A percentile compares a stretch with the other conserved stretches of the same genome.
phyloP scores from a whole-genome alignment of 2,797 vertebrate species.

The Phaenicophaeus curvirostris region DNA sequence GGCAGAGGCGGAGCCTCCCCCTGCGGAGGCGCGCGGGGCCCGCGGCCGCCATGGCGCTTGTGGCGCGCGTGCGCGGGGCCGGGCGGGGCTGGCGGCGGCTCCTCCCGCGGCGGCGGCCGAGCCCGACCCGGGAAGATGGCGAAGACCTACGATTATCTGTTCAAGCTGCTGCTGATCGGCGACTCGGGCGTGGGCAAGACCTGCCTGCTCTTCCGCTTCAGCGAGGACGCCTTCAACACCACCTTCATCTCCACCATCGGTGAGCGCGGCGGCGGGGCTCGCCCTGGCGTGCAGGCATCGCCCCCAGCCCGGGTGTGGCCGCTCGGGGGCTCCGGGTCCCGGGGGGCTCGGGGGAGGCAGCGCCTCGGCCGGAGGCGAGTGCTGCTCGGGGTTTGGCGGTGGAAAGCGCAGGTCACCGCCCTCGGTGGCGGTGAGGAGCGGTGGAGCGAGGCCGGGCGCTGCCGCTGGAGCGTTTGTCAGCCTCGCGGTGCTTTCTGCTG shows the following conservation, averaged over 20 bases:
- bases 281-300: too few species aligned
- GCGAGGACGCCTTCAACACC: slow-evolving; percentile 96
- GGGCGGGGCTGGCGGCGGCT: neutral
- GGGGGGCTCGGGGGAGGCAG: neutral
- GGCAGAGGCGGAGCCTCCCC: too few species aligned
- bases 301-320: too few species aligned
- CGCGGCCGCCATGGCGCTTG: too few species aligned
- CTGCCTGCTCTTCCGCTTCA: slow-evolving; percentile 95
- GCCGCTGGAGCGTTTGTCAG: too few species aligned
- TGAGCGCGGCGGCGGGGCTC: slow-evolving; percentile 62
- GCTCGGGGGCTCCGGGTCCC: too few species aligned
- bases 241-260: slow-evolving; percentile 99
- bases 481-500: neutral
- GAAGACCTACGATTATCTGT: slow-evolving; percentile 98
- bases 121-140: slow-evolving; percentile 85
- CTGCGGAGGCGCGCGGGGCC: too few species aligned
- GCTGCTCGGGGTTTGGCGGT: neutral
- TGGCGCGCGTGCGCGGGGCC: too few species aligned
- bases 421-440: neutral
- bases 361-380: neutral
- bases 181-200: slow-evolving; percentile 98
- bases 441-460: too few species aligned
- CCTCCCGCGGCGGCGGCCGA: slow-evolving; percentile 28
- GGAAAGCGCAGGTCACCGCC: neutral
- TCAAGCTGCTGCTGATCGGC: slow-evolving; percentile 96